Base-by-base conservation (phyloP, 2,888 invertebrate genomes). In the Ochlodes sylvanus region DNA sequence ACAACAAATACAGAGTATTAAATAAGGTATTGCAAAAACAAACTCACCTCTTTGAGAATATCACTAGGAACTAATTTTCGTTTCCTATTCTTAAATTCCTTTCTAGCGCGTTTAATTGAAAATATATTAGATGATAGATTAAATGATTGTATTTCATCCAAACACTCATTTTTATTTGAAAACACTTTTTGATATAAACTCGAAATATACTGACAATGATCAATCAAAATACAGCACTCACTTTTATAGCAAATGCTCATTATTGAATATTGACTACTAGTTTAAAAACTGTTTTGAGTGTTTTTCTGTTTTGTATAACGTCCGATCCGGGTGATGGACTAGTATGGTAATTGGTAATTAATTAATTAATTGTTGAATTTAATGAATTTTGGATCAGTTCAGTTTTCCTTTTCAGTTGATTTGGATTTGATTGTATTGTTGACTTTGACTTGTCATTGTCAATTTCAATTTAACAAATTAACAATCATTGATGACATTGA, bases 11-110 rank as follows among this genome's bases (percentile, higher is more conserved):
- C 27, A 27, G 2, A 27, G 5, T 27, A 27, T 27, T 4, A 5
- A 27, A 27, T 27, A 27, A 27, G n/a, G 10, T 19, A 50, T 19
- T 27, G 12, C 2, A 52, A 9, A 52, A 42, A 56, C 15, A 15
- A 64, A 75, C 79, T 73, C 77, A 91, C 92, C 76, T 90, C 90
- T 70, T 79, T 73, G 56, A 77, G 68, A 44, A 80, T 69, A 34
- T 72, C 68, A 56, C 79, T 73, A 44, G 76, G 75, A 27, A 76
- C 73, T 38, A 70, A 71, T 64, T 70, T 76, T 65, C 87, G 81
- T 76, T 87, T 91, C 70, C 83, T 83, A 70, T 61, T 69, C 73
- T 55, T 72, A 75, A 44, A 72, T 42, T 61, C 52, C 15, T 21
- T n/a, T 19, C n/a, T 47, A 63, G 14, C 60, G 17, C 15, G 76